Conservation (phyloP, 2,888 invertebrate genomes). For the Eilema depressum region DNA sequence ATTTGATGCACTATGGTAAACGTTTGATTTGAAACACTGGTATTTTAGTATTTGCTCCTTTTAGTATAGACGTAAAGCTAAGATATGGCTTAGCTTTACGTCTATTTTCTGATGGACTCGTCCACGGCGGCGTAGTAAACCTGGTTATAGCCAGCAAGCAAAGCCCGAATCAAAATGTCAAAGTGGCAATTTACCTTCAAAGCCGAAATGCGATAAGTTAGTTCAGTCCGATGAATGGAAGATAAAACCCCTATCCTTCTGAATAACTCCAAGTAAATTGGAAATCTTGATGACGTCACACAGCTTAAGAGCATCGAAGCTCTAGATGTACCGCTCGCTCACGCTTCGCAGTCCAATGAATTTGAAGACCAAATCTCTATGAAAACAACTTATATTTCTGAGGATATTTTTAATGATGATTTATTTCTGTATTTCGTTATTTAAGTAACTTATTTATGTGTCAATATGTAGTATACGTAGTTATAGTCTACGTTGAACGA, state of each 20-base stretch:
- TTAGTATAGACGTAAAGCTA: no score
- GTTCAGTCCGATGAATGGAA: constrained; percentile 51
- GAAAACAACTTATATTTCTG: constrained; percentile 41
- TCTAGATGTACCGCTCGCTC: constrained; percentile 53
- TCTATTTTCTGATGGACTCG: background rate
- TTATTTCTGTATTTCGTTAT: background rate
- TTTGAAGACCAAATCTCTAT: constrained; percentile 47
- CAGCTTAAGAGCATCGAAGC: constrained; percentile 54
- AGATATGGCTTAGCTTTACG: background rate
- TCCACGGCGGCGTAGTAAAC: background rate
- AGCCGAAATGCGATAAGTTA: constrained; percentile 55
- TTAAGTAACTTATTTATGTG: background rate
- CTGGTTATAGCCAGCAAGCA: background rate
- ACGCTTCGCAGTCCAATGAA: constrained; percentile 52
- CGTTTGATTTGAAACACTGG: background rate
- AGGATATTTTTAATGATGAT: constrained; percentile 36
- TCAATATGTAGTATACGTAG: background rate
- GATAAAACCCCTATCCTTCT: constrained; percentile 61
- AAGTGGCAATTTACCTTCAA: constrained; percentile 20
- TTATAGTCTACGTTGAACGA: no score
- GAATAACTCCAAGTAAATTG: constrained; percentile 60
- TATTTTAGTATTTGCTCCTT: background rate
- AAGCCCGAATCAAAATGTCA: constrained; percentile 15
- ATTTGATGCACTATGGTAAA: background rate
- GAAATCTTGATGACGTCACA: constrained; percentile 61